Conservation (phyloP, 2,113 vertebrate species). For the Cervus canadensis region DNA sequence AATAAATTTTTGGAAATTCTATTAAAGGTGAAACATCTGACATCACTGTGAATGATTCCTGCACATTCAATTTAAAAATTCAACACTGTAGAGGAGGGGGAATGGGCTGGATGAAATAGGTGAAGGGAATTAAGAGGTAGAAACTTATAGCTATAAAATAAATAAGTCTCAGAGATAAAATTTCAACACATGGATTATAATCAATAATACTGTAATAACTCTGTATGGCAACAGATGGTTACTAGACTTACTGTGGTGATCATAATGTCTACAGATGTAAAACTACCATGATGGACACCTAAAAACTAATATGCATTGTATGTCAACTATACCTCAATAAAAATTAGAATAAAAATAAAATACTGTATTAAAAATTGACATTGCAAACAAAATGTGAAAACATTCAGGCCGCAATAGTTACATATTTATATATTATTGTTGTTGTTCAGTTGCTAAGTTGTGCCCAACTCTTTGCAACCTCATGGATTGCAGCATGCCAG, state of each 20-base stretch:
- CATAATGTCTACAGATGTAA: background rate
- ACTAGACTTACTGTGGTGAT: background rate
- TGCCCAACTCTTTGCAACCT: background rate
- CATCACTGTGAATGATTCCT: background rate
- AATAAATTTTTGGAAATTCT: background rate
- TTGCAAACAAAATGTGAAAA: background rate
- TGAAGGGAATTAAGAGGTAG: background rate
- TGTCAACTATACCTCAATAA: background rate
- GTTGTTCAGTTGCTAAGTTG: background rate
- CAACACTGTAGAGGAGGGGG: background rate
- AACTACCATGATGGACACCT: background rate
- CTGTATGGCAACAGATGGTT: background rate
- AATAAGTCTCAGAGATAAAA: background rate
- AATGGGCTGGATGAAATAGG: background rate
- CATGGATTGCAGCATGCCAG: background rate
- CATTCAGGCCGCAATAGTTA: background rate
- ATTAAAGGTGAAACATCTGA: background rate
- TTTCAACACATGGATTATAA: background rate
- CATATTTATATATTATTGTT: background rate
- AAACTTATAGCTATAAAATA: background rate
- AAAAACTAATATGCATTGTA: background rate
- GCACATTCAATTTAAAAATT: background rate
- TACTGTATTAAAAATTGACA: background rate
- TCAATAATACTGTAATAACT: background rate
- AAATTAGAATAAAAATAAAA: background rate